Evolutionary conservation across 23 tunicate species (phyloP), one percentile per base, ranked within the genome.

Genomic region (Pegea sp.): DNA sequence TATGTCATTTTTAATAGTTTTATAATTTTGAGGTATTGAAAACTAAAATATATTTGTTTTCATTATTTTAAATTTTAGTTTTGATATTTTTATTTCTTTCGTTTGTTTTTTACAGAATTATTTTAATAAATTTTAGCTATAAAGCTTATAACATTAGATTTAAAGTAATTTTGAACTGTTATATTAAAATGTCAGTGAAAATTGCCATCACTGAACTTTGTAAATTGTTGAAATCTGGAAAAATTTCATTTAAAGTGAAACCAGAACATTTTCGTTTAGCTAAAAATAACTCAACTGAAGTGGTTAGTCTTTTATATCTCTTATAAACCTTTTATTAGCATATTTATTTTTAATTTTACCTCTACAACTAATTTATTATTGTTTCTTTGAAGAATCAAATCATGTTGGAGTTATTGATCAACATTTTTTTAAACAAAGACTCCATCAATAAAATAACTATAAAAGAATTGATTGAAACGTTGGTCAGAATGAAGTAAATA

Each of bases 261-360:
- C 58, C 68, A 52, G 68, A 63, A 51, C 23, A 52, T 28, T 63
- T 63, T 29, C 42, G 68, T 18, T 52, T 34, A 63, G 68, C 68
- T 3, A 63, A 63, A 29, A n/a, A 29, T 7, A 63, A 63, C 30
- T 5, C n/a, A 28, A 18, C 22, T 52, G 58, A 63, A 29, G 58
- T 59, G 13, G 68, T 63, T 22, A 63, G 68, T 61, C 5, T 26
- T 38, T 38, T 38, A 38, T 38, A 8, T 38, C 16, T 8, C 16
- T 38, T 38, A 8, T 38, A 38, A n/a, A n/a, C n/a, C n/a, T n/a
- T n/a, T n/a, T n/a, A n/a, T n/a, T n/a, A n/a, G n/a, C n/a, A n/a
- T n/a, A n/a, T n/a, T n/a, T n/a, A n/a, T n/a, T n/a, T n/a, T n/a
- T n/a, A n/a, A n/a, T n/a, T n/a, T n/a, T n/a, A n/a, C n/a, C n/a